Evolutionary conservation across 2,888 invertebrate genomes (phyloP).

Genomic region (Hermodice carunculata): DNA sequence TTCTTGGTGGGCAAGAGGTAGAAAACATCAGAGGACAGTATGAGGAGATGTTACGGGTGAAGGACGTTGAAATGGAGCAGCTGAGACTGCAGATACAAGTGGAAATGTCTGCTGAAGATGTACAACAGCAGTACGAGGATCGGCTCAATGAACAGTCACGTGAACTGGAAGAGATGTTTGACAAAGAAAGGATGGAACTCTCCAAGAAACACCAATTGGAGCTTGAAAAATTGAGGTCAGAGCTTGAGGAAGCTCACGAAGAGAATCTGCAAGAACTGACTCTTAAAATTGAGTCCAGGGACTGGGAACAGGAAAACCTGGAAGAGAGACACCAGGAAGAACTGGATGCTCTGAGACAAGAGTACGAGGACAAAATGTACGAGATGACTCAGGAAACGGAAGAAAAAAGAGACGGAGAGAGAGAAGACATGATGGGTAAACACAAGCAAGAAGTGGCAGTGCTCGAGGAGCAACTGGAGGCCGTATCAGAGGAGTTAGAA

Average conservation of each 20-base stretch:
- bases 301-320: neutral
- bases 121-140: no score
- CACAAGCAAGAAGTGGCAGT: neutral
- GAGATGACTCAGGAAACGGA: neutral
- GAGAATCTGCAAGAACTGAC: neutral
- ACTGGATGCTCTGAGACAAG: neutral
- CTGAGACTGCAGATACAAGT: no score
- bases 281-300: neutral
- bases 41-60: neutral
- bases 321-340: conserved; percentile 3
- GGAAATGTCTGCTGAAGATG: no score
- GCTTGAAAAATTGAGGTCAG: neutral
- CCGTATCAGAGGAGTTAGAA: no score
- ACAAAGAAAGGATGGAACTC: neutral
- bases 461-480: no score
- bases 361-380: neutral
- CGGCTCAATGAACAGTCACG: neutral
- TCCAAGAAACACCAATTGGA: neutral
- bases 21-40: neutral
- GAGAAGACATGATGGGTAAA: neutral
- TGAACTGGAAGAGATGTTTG: neutral
- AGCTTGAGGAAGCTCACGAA: neutral
- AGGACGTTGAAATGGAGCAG: neutral
- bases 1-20: no score
- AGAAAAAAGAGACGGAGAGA: neutral